Evolutionary conservation across 2,797 vertebrate species (phyloP), one percentile per base, ranked within the genome.

Genomic region (Chrysocyon brachyurus): DNA sequence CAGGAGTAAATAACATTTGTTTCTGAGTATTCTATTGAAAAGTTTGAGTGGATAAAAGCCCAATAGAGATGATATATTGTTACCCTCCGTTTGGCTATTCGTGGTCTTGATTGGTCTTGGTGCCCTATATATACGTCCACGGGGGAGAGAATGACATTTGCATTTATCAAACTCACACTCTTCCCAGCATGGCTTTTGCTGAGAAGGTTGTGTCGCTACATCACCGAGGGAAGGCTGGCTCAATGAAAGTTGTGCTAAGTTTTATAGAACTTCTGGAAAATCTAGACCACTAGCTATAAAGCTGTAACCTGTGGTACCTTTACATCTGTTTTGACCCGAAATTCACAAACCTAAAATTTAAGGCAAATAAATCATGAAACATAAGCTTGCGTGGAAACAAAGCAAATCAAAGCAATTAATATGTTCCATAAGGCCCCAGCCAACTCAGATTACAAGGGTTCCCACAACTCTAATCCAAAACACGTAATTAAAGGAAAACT

Each of bases 401-500:
- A 81, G 64, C 61, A 73, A 85, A 81, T 14, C 6, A 40, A 21
- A n/a, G 21, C 83, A 63, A 46, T 15, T 15, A 40, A 40, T 31
- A 66, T 3, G 12, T 70, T 70, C 6, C 5, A 11, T 40, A 79
- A 96, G 57, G 26, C 3, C 22, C 46, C 61, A 9, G 70, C 61
- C 94, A 81, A 33, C 85, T 57, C 87, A 86, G 12, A 83, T 40
- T 46, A 15, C 36, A 52, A 66, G 46, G 46, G 49, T 84, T 92
- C 96, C 87, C 93, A 82, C 19, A 88, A 26, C 15, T 56, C 68
- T 94, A 72, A 70, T 52, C 84, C 36, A 31, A 94, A 95, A 92
- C 36, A 57, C n/a, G 21, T 49, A 70, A 92, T 96, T 94, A 96
- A 88, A 96, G 59, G 78, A 70, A 94, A 95, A 77, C 79, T 75